Conservation (phyloP, 1,140 invertebrate species). For the Euwallacea similis region DNA sequence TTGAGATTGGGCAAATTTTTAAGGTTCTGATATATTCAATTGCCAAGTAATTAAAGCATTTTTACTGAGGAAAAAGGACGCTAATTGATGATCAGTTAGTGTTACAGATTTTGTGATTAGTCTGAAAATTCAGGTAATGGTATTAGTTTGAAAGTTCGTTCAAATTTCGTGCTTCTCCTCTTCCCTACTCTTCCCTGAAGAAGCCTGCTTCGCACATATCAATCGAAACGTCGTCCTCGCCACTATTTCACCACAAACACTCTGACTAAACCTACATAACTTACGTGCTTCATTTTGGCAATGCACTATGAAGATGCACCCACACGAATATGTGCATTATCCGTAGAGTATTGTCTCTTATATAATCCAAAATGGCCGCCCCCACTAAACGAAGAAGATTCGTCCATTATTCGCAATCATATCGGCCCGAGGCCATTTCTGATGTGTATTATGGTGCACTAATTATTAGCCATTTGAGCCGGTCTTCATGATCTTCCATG, state of each 20-base stretch:
- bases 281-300: slow-evolving; percentile 32
- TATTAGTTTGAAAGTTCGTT: no score
- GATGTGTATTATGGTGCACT: slow-evolving; percentile 28
- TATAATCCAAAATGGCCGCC: slow-evolving; percentile 29
- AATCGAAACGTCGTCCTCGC: no score
- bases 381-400: slow-evolving; percentile 29
- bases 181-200: no score
- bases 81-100: background rate
- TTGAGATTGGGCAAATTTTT: background rate
- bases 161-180: no score
- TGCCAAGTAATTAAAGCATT: background rate
- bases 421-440: slow-evolving; percentile 20
- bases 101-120: no score
- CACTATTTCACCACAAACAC: no score
- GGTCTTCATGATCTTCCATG: background rate
- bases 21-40: no score
- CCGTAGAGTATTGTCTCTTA: slow-evolving; percentile 27
- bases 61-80: background rate
- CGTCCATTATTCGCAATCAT: slow-evolving; percentile 34
- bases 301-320: slow-evolving; percentile 33
- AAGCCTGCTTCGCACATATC: no score
- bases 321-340: slow-evolving; percentile 23
- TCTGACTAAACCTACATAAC: background rate
- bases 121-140: no score
- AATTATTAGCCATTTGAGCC: slow-evolving; percentile 24